phyloP scores from a whole-genome alignment of 2,113 vertebrate species.

The Forbesichthys agassizii region DNA sequence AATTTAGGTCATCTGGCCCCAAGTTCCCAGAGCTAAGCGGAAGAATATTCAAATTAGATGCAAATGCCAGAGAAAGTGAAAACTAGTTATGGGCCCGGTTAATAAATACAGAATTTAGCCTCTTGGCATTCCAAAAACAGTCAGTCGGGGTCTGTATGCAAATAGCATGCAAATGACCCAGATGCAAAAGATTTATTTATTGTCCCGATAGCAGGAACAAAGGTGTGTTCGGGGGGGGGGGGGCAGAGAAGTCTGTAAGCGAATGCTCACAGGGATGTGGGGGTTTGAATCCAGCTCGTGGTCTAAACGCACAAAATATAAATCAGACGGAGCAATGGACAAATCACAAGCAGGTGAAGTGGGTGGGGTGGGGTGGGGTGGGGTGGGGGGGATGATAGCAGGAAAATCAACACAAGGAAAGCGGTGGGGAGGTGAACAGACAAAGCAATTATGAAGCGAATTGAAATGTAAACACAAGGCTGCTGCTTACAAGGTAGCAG shows the following conservation, averaged over 20 bases:
- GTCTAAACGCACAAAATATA: conserved; percentile 2
- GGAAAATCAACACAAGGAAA: conserved; percentile 4
- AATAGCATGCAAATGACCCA: conserved; percentile 76
- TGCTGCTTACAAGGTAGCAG: conserved; percentile 38
- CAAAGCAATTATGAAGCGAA: conserved; percentile 17
- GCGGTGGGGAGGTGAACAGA: not conserved
- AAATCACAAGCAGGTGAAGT: conserved; percentile 13
- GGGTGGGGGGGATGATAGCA: conserved; percentile 21
- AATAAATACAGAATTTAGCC: conserved; percentile 81
- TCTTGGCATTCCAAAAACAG: conserved; percentile 76
- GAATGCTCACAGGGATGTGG: conserved; percentile 37
- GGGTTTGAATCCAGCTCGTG: conserved; percentile 41
- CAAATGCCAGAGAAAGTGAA: conserved; percentile 71
- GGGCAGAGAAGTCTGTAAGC: conserved; percentile 29
- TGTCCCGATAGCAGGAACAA: conserved; percentile 41
- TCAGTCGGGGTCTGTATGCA: conserved; percentile 75
- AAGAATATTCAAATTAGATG: conserved; percentile 77
- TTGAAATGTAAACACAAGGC: conserved; percentile 42
- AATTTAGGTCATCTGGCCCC: conserved; percentile 77
- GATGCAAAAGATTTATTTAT: conserved; percentile 48
- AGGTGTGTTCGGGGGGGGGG: conserved; percentile 35
- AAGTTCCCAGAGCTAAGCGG: conserved; percentile 69
- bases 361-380: not conserved
- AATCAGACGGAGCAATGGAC: conserved; percentile 7
- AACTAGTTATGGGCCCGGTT: conserved; percentile 70